Evolutionary conservation across 2,888 invertebrate genomes (phyloP), one percentile per base, ranked within the genome.

Genomic region (Frankliniella intonsa): DNA sequence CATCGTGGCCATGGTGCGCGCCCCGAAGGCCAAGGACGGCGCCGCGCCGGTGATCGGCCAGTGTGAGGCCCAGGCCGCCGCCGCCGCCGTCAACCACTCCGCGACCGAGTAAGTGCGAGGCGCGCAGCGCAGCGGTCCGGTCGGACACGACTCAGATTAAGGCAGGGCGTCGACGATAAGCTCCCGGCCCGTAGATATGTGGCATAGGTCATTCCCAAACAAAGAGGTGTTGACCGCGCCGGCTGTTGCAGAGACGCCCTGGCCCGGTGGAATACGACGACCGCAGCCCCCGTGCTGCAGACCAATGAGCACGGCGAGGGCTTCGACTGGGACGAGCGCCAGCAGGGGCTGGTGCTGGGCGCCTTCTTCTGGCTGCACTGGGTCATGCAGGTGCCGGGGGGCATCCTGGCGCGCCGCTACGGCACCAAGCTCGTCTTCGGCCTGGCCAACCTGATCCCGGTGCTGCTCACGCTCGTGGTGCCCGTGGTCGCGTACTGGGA

Each of bases 301-400:
- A 5, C 38, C n/a, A n/a, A n/a, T n/a, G 38, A 38, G 38, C 38
- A 82, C 69, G 50, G 80, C 65, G 79, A 69, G 49, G 80, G 81
- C 55, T 85, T 84, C 79, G 83, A 83, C 38, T 94, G 94, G 93
- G 90, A 91, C 85, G 92, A 92, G 85, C 90, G 91, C 84, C 89
- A 92, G 82, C 93, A 92, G 86, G 92, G 92, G 12, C 85, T 91
- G 69, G 89, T 92, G 12, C 87, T 94, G 82, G 92, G 93, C 0
- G 91, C 92, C 0, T 94, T 93, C 86, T 94, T 92, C 87, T 94
- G 93, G 92, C 87, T 93, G 1, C 93, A 94, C 86, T 93, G 93
- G 90, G 80, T 91, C 0, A 90, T 92, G 0, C 94, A 94, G 87
- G 88, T 94, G 55, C 94, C 94, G 0, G 94, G 94, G 50, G 94